Conservation (phyloP, 2,113 vertebrate species). For the Megaceryle maxima region DNA sequence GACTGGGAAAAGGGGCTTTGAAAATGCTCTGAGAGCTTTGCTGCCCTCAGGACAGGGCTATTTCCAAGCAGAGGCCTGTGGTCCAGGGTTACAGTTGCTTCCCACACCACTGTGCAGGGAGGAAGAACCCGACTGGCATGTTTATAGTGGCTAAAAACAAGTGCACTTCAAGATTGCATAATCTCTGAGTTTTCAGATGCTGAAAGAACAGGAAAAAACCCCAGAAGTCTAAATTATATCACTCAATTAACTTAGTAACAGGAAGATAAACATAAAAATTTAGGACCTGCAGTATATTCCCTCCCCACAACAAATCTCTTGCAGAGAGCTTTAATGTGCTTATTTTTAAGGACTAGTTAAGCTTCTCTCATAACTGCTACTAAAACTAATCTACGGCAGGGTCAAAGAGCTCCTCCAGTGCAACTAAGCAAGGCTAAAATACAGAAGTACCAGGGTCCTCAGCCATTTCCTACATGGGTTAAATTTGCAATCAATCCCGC, state of each 20-base stretch:
- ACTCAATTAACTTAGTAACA: not conserved
- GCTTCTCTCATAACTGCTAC: not conserved
- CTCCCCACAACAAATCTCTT: not conserved
- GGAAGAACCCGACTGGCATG: not conserved
- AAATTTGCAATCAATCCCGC: not conserved
- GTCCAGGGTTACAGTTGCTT: not conserved
- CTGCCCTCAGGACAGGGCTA: not conserved
- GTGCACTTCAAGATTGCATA: not conserved
- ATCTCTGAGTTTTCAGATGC: not conserved
- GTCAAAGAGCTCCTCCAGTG: slow-evolving; percentile 16
- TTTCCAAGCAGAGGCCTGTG: not conserved
- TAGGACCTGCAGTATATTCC: not conserved
- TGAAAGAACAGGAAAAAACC: not conserved
- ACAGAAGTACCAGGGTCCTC: not conserved
- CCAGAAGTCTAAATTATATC: not conserved
- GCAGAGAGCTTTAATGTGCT: not conserved
- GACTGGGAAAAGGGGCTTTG: not conserved
- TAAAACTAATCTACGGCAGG: slow-evolving; percentile 13
- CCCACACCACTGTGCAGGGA: not conserved
- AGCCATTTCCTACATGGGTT: not conserved
- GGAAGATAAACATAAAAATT: not conserved
- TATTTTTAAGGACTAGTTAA: slow-evolving; percentile 17
- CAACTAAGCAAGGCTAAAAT: not conserved
- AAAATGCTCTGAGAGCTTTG: not conserved
- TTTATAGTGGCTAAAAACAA: not conserved